These are phyloP conservation scores for Eulemur albifrons DNA, from an alignment of 2,797 vertebrate species.

Conservation along the genomic window DNA sequence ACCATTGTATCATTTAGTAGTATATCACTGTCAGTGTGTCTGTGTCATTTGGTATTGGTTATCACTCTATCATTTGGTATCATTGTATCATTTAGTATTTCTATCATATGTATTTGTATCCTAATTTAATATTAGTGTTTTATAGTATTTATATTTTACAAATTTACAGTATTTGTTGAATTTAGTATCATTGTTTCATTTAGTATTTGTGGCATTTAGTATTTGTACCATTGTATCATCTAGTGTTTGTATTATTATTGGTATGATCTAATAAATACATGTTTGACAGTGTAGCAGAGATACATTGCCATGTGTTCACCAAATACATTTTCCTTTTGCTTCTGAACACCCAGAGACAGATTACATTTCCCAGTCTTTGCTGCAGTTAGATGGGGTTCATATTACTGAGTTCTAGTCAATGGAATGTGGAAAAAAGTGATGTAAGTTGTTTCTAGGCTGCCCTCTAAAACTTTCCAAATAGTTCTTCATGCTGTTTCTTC, in stretches of 20 bases:
- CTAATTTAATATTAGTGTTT: background rate
- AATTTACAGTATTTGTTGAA: background rate
- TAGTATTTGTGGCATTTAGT: background rate
- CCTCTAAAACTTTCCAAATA: background rate
- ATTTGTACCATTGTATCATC: background rate
- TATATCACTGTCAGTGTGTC: background rate
- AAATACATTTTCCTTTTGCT: background rate
- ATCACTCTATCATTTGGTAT: background rate
- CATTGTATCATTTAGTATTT: background rate
- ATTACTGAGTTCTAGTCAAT: background rate
- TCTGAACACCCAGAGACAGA: background rate
- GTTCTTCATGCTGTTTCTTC: background rate
- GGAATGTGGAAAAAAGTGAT: background rate
- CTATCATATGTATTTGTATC: background rate
- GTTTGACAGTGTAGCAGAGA: background rate
- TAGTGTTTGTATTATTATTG: background rate
- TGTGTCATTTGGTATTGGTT: background rate
- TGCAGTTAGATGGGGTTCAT: too few relatives aligned
- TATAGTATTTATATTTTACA: background rate
- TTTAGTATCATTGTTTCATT: background rate
- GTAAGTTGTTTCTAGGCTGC: background rate
- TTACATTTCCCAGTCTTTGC: background rate
- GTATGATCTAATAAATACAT: background rate
- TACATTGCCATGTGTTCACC: background rate
- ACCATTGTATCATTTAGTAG: background rate